Evolutionary conservation across 2,113 vertebrate genomes (phyloP).

Genomic region (Monopterus albus): DNA sequence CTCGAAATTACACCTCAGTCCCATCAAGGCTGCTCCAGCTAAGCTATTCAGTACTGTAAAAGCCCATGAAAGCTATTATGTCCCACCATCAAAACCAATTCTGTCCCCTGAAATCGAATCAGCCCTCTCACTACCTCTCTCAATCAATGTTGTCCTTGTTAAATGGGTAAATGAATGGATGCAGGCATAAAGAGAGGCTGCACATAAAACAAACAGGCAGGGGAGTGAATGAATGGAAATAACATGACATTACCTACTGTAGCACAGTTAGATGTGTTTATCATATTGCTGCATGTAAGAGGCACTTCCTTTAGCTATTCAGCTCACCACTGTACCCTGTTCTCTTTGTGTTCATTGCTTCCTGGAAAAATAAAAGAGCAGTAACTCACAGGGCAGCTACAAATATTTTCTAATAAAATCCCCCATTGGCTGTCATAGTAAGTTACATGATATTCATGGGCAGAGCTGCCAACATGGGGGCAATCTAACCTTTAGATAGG

Average conservation of each 20-base stretch:
- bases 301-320: neutral
- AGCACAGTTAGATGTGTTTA: conserved; percentile 17
- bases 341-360: neutral
- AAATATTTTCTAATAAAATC: conserved; percentile 8
- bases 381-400: neutral
- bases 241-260: conserved; percentile 19
- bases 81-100: conserved; percentile 73
- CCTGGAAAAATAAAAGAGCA: neutral
- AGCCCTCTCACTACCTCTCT: conserved; percentile 62
- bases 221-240: conserved; percentile 28
- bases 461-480: no score
- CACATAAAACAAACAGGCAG: conserved; percentile 54
- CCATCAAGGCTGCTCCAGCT: conserved; percentile 63
- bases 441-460: neutral
- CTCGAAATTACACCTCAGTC: conserved; percentile 66
- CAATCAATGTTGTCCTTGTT: conserved; percentile 71
- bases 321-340: neutral
- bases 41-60: conserved; percentile 69
- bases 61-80: conserved; percentile 72
- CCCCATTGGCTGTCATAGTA: neutral
- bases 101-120: conserved; percentile 72
- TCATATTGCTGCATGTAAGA: conserved; percentile 10
- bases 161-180: conserved; percentile 71
- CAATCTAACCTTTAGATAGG: no score
- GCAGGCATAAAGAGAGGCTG: conserved; percentile 44